Evolutionary conservation across 2,888 invertebrate species (phyloP).

Genomic region (Tinea pellionella): DNA sequence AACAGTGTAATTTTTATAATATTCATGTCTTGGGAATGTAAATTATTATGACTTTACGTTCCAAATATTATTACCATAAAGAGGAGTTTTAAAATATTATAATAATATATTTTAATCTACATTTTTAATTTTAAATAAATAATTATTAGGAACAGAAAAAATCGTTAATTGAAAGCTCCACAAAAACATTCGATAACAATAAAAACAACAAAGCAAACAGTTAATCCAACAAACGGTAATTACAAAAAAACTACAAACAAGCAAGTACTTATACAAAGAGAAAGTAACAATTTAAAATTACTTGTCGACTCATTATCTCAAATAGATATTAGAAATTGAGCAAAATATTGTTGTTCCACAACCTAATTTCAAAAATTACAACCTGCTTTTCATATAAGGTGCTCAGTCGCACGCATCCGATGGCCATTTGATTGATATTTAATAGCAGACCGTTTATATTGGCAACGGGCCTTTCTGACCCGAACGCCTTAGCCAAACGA

Average conservation of each 20-base stretch:
- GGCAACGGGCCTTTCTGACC: slow-evolving; percentile 26
- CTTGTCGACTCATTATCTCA: neutral
- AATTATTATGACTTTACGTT: neutral
- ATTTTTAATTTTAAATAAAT: too few species aligned
- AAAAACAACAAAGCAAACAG: neutral
- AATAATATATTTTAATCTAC: too few species aligned
- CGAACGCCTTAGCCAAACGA: slow-evolving; percentile 49
- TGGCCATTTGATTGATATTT: slow-evolving; percentile 55
- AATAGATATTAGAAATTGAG: slow-evolving; percentile 4
- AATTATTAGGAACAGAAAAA: too few species aligned
- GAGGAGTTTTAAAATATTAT: too few species aligned
- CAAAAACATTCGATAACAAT: neutral
- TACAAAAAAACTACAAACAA: neutral
- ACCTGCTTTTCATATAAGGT: slow-evolving; percentile 4
- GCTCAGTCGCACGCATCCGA: slow-evolving; percentile 15
- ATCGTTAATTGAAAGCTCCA: neutral
- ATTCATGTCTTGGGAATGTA: neutral
- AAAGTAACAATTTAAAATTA: neutral
- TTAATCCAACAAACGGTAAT: neutral
- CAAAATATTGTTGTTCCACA: slow-evolving; percentile 1
- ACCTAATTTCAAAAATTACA: slow-evolving; percentile 4
- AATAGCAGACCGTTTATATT: slow-evolving; percentile 44
- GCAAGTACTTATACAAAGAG: neutral
- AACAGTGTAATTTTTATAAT: slow-evolving; percentile 10
- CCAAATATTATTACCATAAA: too few species aligned